Percentiles rank a stretch among this genome's conserved stretches.
phyloP scores from a whole-genome alignment of 1,140 invertebrate species.

The Pogonomyrmex californicus region DNA sequence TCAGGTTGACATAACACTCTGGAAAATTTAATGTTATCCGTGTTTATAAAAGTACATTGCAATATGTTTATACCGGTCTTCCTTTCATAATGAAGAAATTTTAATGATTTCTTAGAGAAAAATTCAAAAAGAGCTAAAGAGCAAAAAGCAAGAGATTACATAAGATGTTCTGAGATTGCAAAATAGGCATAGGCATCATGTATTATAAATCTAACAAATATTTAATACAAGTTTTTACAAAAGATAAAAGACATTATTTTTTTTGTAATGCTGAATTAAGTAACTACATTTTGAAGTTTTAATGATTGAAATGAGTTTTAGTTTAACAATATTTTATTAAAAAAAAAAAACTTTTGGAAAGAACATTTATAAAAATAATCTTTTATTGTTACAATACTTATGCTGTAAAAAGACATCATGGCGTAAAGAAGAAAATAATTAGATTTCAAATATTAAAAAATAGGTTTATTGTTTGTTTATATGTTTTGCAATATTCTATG shows the following conservation, averaged over 20 bases:
- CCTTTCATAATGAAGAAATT: constrained; percentile 38
- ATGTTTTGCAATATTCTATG: not conserved
- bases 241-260: not conserved
- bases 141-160: not conserved
- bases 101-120: constrained; percentile 29
- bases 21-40: constrained; percentile 47
- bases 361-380: not conserved
- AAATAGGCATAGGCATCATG: not conserved
- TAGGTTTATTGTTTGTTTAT: too few species aligned
- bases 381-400: not conserved
- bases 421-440: not conserved
- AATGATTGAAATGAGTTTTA: not conserved
- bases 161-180: not conserved
- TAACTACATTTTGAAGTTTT: not conserved
- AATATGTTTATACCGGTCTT: constrained; percentile 29
- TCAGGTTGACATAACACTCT: constrained; percentile 8
- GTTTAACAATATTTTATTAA: not conserved
- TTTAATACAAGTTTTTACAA: not conserved
- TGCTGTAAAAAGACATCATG: not conserved
- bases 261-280: not conserved
- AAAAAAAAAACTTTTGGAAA: not conserved
- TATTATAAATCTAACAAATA: not conserved
- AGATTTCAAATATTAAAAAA: not conserved
- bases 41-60: constrained; percentile 14
- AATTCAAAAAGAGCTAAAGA: constrained; percentile 13